phyloP scores from a whole-genome alignment of 2,113 vertebrate genomes.

The Spea multiplicata region DNA sequence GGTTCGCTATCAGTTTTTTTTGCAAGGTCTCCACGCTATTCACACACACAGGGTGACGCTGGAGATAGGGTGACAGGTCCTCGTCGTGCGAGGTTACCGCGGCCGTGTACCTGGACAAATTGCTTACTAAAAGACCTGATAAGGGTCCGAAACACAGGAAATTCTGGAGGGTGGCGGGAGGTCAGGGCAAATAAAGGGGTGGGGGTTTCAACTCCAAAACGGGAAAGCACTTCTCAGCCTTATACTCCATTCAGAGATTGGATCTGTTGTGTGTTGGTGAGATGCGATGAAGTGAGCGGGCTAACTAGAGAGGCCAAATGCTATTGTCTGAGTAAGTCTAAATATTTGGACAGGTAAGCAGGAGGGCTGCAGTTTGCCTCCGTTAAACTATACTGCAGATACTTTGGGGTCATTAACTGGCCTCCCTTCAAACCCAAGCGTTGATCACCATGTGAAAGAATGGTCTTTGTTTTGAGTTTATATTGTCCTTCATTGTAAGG shows the following conservation, averaged over 20 bases:
- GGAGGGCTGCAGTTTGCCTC: background rate
- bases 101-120: constrained; percentile 1
- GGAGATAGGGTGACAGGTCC: background rate
- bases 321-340: constrained; percentile 3
- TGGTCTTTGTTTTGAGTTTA: background rate
- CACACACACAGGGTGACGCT: background rate
- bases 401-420: constrained; percentile 1
- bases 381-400: background rate
- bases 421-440: background rate
- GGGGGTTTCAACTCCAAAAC: background rate
- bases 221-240: background rate
- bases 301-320: background rate
- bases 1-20: background rate
- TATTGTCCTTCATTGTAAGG: background rate
- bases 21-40: background rate
- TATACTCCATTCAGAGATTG: background rate
- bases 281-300: background rate
- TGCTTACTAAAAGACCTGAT: background rate
- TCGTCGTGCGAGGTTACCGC: background rate
- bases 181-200: constrained; percentile 1
- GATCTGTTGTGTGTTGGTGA: background rate
- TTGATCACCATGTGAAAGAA: background rate
- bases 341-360: constrained; percentile 28
- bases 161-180: background rate
- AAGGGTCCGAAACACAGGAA: background rate